Conservation (phyloP, 2,797 vertebrate genomes). For the Lophius americanus region DNA sequence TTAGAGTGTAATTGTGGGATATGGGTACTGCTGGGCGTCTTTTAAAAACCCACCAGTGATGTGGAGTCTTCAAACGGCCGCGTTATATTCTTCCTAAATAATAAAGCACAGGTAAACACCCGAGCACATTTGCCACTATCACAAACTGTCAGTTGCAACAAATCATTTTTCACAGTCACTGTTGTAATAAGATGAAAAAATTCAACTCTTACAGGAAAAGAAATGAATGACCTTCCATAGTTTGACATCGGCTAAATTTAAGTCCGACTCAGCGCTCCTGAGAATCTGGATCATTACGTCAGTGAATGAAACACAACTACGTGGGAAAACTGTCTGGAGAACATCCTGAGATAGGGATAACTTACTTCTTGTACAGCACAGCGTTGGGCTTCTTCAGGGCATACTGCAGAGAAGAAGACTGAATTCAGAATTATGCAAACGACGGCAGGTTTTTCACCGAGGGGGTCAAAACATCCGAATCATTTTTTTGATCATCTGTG, state of each 20-base stretch:
- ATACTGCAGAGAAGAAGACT: constrained; percentile 81
- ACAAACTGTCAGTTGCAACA: neutral
- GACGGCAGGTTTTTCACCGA: neutral
- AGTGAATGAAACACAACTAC: too few relatives aligned
- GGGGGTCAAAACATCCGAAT: too few relatives aligned
- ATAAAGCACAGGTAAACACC: neutral
- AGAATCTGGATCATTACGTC: too few relatives aligned
- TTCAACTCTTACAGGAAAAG: too few relatives aligned
- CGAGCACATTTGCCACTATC: neutral
- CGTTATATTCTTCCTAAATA: constrained; percentile 92
- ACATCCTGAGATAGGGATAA: constrained; percentile 24
- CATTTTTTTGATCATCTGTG: too few relatives aligned
- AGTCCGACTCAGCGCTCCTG: too few relatives aligned
- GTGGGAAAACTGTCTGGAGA: too few relatives aligned
- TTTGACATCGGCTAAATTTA: too few relatives aligned
- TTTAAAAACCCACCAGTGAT: constrained; percentile 85
- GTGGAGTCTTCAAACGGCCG: constrained; percentile 97
- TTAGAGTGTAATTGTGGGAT: neutral
- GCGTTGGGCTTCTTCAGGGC: constrained; percentile 94
- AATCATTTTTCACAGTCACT: neutral
- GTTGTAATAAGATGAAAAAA: neutral
- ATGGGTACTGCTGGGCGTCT: neutral
- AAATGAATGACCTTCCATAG: too few relatives aligned
- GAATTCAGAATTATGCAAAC: neutral
- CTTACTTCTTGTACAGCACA: constrained; percentile 94